Evolutionary conservation across 2,113 vertebrate genomes (phyloP), one percentile per base, ranked within the genome.

Genomic region (Willisornis vidua): DNA sequence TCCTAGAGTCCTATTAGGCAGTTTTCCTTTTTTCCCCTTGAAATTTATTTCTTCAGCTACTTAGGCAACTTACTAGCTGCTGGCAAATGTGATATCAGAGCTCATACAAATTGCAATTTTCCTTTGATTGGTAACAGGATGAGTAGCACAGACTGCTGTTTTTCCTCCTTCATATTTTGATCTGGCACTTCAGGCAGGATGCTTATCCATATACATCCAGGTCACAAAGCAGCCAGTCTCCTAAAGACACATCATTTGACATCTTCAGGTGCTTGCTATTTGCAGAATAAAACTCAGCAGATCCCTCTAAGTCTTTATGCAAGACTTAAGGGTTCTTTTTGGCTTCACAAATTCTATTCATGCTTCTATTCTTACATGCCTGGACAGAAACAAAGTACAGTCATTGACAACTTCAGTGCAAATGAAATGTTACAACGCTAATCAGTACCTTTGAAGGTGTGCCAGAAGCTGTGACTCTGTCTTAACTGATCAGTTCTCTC

Each of bases 31-130:
- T 37, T 39, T 7, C 12, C 10, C 6, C 14, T 82, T 75, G 33
- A 72, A 94, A 85, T 87, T 19, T 85, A 26, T 94, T 79, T 67
- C 63, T 91, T 89, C 81, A 65, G 48, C 66, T 92, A 39, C 48
- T 80, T 77, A 80, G 46, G 55, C 63, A 87, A 87, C 62, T 85
- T 79, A 65, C 29, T 85, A 76, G 51, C 75, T 95, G 45, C 58
- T 88, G 74, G 58, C 37, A 79, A 94, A 93, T 3, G 6, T 83
- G 22, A 26, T 76, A 86, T 72, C 58, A 90, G 58, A 94, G 58
- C 54, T 90, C 45, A 49, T 33, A 82, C 22, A 68, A 85, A 87
- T 52, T 68, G 35, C 54, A 73, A 19, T 90, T 95, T 93, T 76
- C 45, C 46, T 96, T 79, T 73, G 35, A 63, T 54, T 91, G 46